Conservation (phyloP, 2,888 invertebrate genomes). For the Nipponacmea schrenckii region DNA sequence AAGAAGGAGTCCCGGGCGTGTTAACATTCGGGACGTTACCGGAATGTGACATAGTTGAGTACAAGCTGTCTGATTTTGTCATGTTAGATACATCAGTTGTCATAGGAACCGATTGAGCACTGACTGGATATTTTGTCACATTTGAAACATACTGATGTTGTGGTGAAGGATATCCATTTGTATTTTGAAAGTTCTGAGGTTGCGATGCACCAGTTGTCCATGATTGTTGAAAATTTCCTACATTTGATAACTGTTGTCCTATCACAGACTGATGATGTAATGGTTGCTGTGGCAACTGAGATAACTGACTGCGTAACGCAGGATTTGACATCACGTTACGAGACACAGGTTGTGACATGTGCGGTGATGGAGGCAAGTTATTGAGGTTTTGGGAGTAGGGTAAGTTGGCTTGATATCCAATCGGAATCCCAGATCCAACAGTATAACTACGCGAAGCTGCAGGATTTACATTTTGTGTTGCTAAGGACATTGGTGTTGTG, state of each 20-base stretch:
- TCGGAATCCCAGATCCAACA: constrained; percentile 11
- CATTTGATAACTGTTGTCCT: background rate
- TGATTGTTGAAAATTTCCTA: background rate
- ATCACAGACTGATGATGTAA: background rate
- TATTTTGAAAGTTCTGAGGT: background rate
- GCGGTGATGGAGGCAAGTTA: constrained; percentile 16
- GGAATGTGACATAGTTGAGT: background rate
- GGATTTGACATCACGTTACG: background rate
- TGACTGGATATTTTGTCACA: constrained; percentile 19
- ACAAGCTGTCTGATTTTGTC: constrained; percentile 5
- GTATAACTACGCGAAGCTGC: constrained; percentile 2
- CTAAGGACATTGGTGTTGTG: background rate
- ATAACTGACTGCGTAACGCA: background rate
- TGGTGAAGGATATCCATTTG: background rate
- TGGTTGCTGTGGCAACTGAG: background rate
- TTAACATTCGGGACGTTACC: background rate
- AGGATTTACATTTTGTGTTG: background rate
- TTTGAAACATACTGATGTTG: background rate
- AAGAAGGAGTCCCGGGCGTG: background rate
- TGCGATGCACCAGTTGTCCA: background rate
- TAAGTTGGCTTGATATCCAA: constrained; percentile 15
- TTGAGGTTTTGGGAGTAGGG: constrained; percentile 11
- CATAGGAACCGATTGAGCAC: constrained; percentile 14
- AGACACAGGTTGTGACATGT: constrained; percentile 16
- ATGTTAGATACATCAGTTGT: background rate